Conservation (phyloP, 1,140 invertebrate species). For the Eueides isabella region DNA sequence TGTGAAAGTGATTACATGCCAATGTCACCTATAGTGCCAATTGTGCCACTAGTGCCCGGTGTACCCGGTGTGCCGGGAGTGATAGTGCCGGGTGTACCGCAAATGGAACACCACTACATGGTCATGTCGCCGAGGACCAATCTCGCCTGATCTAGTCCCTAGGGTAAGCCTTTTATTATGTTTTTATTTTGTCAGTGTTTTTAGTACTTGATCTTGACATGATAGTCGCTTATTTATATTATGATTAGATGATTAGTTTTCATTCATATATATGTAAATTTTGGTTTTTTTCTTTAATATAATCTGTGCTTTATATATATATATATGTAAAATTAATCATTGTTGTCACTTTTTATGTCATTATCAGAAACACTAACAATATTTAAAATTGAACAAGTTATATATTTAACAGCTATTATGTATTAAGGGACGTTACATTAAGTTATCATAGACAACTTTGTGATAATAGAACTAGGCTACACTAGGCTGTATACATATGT, state of each 20-base stretch:
- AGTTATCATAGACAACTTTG: neutral
- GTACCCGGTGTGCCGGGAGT: slow-evolving; percentile 7
- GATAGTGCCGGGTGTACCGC: slow-evolving; percentile 28
- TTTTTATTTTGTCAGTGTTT: neutral
- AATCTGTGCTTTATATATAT: neutral
- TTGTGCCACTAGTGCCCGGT: slow-evolving; percentile 31
- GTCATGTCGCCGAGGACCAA: slow-evolving; percentile 70
- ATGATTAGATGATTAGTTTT: neutral
- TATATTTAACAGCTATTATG: neutral
- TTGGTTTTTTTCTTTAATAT: slow-evolving; percentile 15
- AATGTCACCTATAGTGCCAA: slow-evolving; percentile 63
- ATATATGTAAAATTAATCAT: neutral
- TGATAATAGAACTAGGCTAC: neutral
- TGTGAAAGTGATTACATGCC: slow-evolving; percentile 64
- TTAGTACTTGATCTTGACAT: neutral
- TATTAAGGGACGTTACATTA: neutral
- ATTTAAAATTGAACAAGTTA: neutral
- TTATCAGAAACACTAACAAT: neutral
- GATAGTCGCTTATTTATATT: slow-evolving; percentile 3
- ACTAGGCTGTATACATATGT: neutral
- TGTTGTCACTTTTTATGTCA: neutral
- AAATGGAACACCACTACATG: slow-evolving; percentile 66
- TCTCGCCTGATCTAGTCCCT: slow-evolving; percentile 54
- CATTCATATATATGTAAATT: slow-evolving; percentile 14
- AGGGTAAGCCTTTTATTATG: neutral